These are phyloP conservation scores for Tachycineta bicolor DNA, from an alignment of 2,113 vertebrate genomes.

Conservation along the genomic window DNA sequence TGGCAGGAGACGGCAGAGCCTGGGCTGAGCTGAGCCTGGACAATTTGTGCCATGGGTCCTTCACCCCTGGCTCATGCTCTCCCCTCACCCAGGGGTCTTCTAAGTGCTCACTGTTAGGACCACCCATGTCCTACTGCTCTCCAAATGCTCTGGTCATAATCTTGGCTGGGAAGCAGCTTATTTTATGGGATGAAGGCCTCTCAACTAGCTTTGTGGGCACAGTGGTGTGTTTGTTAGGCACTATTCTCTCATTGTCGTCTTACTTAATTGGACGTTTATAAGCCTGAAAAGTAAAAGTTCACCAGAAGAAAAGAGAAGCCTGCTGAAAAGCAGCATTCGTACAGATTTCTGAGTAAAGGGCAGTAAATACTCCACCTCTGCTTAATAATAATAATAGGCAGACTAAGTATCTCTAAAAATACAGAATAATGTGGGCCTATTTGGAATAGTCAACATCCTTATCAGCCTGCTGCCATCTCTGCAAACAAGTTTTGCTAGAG, in stretches of 20 bases:
- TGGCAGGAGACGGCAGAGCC: neutral
- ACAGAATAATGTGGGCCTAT: neutral
- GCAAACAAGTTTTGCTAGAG: constrained; percentile 7
- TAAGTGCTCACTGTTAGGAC: neutral
- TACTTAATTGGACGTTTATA: neutral
- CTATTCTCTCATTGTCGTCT: neutral
- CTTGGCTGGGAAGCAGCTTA: neutral
- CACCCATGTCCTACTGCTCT: neutral
- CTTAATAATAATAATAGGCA: constrained; percentile 36
- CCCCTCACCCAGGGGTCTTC: neutral
- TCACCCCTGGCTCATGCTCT: neutral
- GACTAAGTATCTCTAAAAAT: constrained; percentile 52
- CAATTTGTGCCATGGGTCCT: neutral
- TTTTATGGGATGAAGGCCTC: neutral
- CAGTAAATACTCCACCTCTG: constrained; percentile 60
- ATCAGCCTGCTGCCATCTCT: constrained; percentile 34
- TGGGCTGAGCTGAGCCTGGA: neutral
- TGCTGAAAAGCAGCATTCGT: neutral
- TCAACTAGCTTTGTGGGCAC: neutral
- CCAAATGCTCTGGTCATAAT: neutral
- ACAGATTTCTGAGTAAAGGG: constrained; percentile 13
- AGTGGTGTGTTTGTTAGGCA: neutral
- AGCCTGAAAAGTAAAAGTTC: neutral
- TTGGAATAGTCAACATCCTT: constrained; percentile 38
- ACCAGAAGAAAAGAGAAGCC: neutral